Percentiles rank a stretch among this genome's conserved stretches.
Evolutionary conservation across 2,797 vertebrate genomes (phyloP).

Genomic region (Phyllotis vaccarum): DNA sequence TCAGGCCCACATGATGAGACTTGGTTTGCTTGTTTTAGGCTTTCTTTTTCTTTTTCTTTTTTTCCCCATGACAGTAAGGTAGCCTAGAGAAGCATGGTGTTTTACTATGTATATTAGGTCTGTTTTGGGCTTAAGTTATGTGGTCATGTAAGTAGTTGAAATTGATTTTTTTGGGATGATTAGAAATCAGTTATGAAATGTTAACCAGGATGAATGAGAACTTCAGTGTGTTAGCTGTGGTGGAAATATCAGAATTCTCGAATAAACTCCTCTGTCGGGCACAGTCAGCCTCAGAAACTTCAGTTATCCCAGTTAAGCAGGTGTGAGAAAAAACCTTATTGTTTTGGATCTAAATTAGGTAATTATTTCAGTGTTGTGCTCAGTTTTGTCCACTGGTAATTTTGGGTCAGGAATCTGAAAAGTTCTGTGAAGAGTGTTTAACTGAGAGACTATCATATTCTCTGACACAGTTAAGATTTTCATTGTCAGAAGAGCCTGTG

Average conservation of each 20-base stretch:
- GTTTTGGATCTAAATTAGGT: conserved; percentile 20
- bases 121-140: neutral
- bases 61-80: conserved; percentile 1
- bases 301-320: neutral
- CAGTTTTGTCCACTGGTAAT: conserved; percentile 51
- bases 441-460: neutral
- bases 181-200: neutral
- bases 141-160: conserved; percentile 1
- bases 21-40: neutral
- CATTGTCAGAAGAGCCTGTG: neutral
- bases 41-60: neutral
- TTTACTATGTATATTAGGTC: neutral
- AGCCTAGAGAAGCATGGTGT: conserved; percentile 28
- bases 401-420: conserved; percentile 40
- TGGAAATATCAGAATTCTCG: conserved; percentile 21
- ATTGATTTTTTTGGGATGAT: neutral
- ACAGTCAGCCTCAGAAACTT: neutral
- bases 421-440: neutral
- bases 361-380: conserved; percentile 42
- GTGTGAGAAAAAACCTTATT: neutral
- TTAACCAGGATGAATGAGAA: conserved; percentile 36
- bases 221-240: neutral
- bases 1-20: neutral
- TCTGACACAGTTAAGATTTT: neutral
- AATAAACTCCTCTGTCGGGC: neutral